Base-by-base conservation (phyloP, 1,140 invertebrate genomes). In the Pissodes strobi region DNA sequence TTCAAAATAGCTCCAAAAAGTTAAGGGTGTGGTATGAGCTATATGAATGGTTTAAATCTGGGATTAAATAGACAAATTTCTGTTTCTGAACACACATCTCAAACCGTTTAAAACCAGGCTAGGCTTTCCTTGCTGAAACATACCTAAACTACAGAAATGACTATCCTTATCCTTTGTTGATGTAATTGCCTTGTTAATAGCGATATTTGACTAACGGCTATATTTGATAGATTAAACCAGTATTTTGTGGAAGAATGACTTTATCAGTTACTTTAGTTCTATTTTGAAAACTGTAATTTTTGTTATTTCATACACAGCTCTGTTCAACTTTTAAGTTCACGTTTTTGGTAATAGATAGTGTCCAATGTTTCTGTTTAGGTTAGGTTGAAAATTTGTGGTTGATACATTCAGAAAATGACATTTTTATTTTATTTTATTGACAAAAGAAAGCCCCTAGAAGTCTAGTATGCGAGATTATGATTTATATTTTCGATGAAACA, bases 401-500 rank as follows among this genome's bases (percentile, higher is more conserved):
- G 46, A 21, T 58, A 46, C 41, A 22, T 12, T 19, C 56, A 37
- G 18, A 48, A 45, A 52, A 57, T 30, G 22, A 48, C 27, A 45
- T 56, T 46, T 53, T 27, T 60, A 22, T 55, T 25, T 56, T 19
- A n/a, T 64, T 37, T 64, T 43, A 41, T 59, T 57, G 62, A 64
- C 52, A 49, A 62, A 62, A 64, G 62, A 57, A 64, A 56, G 62
- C 62, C 62, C 52, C 62, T 57, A 64, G 62, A 64, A 64, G 62
- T 64, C 62, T 64, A 51, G 46, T 53, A 53, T 57, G 52, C 30
- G 49, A 37, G 37, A 27, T 27, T 43, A 17, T 46, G 22, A 43
- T 23, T 55, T 53, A 30, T 41, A 5, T 19, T 51, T 45, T 21
- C 34, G 34, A 51, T 45, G 27, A 55, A 17, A 27, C 9, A 37